Base-by-base conservation (phyloP, 2,113 vertebrate genomes). In the Theristicus caerulescens region DNA sequence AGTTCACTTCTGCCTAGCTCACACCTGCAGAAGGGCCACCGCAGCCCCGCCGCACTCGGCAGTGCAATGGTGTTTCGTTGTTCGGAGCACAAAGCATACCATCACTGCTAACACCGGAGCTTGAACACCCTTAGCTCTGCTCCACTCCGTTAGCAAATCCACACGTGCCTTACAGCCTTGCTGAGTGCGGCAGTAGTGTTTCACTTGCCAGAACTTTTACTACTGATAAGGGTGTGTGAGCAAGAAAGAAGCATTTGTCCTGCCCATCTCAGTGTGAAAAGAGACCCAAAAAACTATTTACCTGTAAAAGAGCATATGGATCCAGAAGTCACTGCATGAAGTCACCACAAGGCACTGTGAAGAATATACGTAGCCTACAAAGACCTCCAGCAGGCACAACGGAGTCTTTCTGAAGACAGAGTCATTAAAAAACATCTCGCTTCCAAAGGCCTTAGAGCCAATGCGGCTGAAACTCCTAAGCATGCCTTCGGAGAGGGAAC, bases 91-190 rank as follows among this genome's bases (percentile, higher is more conserved):
- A 47, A 19, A 40, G 18, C 20, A 9, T 2, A 12, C 8, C 27
- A 27, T 7, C 32, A 0, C 85, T 40, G 29, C 62, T 24, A 4
- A 26, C 4, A 13, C 10, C 3, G 0, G 1, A 46, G 40, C 66
- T 46, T 15, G 13, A 58, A 42, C 24, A 24, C 29, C 36, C 57
- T 26, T 6, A 7, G 36, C 38, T 44, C n/a, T 1, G 13, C 57
- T n/a, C 24, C 46, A 12, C 34, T 18, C 49, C 12, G 6, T 15
- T 2, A 38, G 29, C 69, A 91, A 34, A 65, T 6, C 10, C 73
- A 62, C 52, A 10, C 0, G 0, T 7, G 16, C 54, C 27, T 69
- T 13, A 27, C 7, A 29, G 34, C 69, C 36, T 38, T 18, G 70
- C 32, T 55, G 79, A 55, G 66, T 38, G 61, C 7, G 0, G 40